phyloP scores from a whole-genome alignment of 2,113 vertebrate genomes.

The Triplophysa siluroides region DNA sequence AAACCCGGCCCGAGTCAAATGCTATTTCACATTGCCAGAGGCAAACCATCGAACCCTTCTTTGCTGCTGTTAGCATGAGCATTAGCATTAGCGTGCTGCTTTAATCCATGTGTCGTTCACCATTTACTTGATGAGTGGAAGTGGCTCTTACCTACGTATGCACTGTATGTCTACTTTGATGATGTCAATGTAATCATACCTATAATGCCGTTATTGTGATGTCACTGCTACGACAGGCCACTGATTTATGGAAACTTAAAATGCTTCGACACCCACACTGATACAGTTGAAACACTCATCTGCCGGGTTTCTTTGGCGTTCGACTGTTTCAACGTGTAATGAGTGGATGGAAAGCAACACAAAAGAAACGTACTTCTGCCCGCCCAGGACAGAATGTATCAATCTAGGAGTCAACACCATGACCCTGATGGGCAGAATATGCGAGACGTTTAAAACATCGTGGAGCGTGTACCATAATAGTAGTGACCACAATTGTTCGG shows the following conservation, averaged over 20 bases:
- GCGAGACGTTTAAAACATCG: slow-evolving; percentile 79
- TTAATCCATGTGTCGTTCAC: slow-evolving; percentile 76
- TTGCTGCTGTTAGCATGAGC: slow-evolving; percentile 57
- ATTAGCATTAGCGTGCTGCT: slow-evolving; percentile 62
- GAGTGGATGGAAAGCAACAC: slow-evolving; percentile 84
- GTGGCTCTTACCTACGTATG: slow-evolving; percentile 79
- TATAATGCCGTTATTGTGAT: slow-evolving; percentile 82
- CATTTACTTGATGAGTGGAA: slow-evolving; percentile 83
- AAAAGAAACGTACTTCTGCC: slow-evolving; percentile 81
- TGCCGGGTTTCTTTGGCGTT: background rate
- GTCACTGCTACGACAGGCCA: slow-evolving; percentile 86
- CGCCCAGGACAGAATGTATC: slow-evolving; percentile 84
- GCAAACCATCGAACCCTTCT: slow-evolving; percentile 67
- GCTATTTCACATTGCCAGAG: slow-evolving; percentile 66
- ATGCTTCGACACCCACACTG: slow-evolving; percentile 84
- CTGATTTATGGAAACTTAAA: slow-evolving; percentile 80
- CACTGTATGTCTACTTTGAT: slow-evolving; percentile 72
- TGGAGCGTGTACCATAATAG: slow-evolving; percentile 95
- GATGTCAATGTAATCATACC: slow-evolving; percentile 72
- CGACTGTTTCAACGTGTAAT: slow-evolving; percentile 83
- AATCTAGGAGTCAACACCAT: slow-evolving; percentile 78
- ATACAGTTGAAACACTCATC: slow-evolving; percentile 83
- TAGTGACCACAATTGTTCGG: slow-evolving; percentile 98
- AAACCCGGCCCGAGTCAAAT: slow-evolving; percentile 59
- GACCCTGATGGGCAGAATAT: slow-evolving; percentile 84